phyloP scores from a whole-genome alignment of 2,113 vertebrate species.

The Pachyramphus minor region DNA sequence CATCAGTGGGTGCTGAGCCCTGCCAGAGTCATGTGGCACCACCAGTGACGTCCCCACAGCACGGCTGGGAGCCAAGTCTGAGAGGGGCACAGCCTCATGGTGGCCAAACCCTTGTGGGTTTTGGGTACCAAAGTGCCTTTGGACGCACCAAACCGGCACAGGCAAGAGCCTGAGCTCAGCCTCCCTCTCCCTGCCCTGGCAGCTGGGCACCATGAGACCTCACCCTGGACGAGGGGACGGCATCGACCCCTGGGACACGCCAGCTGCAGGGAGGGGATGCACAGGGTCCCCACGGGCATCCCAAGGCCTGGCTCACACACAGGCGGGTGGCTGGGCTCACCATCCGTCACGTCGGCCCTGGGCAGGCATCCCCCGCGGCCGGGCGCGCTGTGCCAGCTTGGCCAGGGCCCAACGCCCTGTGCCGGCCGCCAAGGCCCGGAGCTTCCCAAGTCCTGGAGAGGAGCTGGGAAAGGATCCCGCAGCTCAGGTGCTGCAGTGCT shows the following conservation, averaged over 20 bases:
- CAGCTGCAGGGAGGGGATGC: not conserved
- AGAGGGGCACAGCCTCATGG: rapidly evolving
- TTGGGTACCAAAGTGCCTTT: not conserved
- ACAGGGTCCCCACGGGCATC: not conserved
- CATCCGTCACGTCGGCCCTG: constrained; percentile 4
- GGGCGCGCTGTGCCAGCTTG: constrained; percentile 37
- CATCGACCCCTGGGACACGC: not conserved
- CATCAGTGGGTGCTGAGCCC: not conserved
- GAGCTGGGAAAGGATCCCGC: constrained; percentile 49
- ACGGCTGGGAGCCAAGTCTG: not conserved
- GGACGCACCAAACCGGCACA: too few species aligned
- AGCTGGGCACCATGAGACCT: not conserved
- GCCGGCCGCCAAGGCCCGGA: not conserved
- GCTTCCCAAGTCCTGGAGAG: constrained; percentile 54
- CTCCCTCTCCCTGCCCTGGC: not conserved
- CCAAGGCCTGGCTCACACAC: not conserved
- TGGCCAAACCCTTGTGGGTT: not conserved
- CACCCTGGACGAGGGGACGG: rapidly evolving
- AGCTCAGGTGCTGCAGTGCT: constrained; percentile 8
- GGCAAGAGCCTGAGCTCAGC: not conserved
- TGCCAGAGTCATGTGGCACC: not conserved
- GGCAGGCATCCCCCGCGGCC: constrained; percentile 18
- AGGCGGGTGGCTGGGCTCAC: not conserved
- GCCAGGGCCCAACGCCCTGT: not conserved
- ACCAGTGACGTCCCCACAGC: rapidly evolving